Base-by-base conservation (phyloP, 2,797 vertebrate genomes). In the Phoeniculus purpureus region DNA sequence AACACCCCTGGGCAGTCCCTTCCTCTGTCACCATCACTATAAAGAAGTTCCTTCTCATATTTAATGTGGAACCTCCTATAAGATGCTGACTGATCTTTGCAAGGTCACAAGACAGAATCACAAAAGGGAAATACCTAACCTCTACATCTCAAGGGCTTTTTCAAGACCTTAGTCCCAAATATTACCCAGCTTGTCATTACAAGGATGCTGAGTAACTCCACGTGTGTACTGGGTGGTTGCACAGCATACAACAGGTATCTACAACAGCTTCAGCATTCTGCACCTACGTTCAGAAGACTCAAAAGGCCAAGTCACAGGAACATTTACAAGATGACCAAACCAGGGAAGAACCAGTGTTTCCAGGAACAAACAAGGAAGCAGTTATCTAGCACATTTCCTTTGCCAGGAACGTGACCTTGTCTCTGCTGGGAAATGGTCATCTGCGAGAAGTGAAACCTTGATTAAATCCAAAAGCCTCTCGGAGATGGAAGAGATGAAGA, bases 301-400 rank as follows among this genome's bases (percentile, higher is more conserved):
- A 10, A 54, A 77, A 16, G 48, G 61, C 72, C 29, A 59, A 14
- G 2, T 58, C 62, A 60, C 0, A 0, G 6, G 80, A 83, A 65
- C 20, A 6, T 19, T 81, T 81, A 88, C 16, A 0, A 91, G 85
- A 72, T 18, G 77, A 83, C 82, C 87, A 83, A 83, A 67, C 21
- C 77, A 3, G 77, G 83, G 86, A 72, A 90, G 74, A 75, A 71
- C 0, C 0, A 83, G 78, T 5, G 59, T 75, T 62, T 37, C 70
- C 8, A 1, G 85, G 88, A 94, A 93, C 85, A 83, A 91, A 91
- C 43, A 78, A 88, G 90, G 86, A 95, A 95, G 67, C 4, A 85
- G 90, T 78, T 85, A 61, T 70, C 81, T 83, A 9, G 80, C 34
- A 18, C 0, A 0, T 51, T 94, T 95, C 92, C 95, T 91, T 37